phyloP scores from a whole-genome alignment of 2,797 vertebrate genomes.

The Enteromius fasciolatus region DNA sequence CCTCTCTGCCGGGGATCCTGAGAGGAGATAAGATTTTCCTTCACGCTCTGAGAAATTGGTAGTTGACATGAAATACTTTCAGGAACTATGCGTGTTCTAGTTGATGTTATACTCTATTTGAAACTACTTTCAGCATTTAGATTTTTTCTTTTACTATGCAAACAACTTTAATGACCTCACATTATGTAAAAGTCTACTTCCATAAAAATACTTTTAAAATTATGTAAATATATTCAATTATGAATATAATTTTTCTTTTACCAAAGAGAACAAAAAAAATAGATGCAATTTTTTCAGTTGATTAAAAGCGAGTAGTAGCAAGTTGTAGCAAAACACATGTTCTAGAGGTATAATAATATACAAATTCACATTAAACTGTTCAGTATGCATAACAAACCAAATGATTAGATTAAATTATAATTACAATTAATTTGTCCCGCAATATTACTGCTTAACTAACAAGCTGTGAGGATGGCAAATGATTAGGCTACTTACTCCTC shows the following conservation, averaged over 20 bases:
- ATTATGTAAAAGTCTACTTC: neutral
- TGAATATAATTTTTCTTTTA: neutral
- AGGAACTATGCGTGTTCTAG: neutral
- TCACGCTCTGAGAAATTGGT: neutral
- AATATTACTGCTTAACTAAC: too few species aligned
- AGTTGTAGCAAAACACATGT: too few species aligned
- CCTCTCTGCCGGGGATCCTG: neutral
- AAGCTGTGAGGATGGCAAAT: neutral
- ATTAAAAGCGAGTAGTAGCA: too few species aligned
- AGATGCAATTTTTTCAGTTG: too few species aligned
- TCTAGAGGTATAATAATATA: neutral
- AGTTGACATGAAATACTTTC: neutral
- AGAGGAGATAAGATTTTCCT: constrained; percentile 36
- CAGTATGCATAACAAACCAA: too few species aligned
- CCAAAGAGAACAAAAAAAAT: neutral
- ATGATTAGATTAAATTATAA: neutral
- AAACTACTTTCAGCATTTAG: neutral
- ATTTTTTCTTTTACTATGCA: neutral
- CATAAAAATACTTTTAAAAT: neutral
- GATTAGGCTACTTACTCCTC: neutral
- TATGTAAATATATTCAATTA: neutral
- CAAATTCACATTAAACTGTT: too few species aligned
- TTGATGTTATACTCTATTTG: neutral
- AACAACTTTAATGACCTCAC: neutral
- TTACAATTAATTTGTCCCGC: neutral